Percentiles rank a stretch among this genome's conserved stretches.
Evolutionary conservation across 2,797 vertebrate species (phyloP).

Genomic region (Poecilia wingei): DNA sequence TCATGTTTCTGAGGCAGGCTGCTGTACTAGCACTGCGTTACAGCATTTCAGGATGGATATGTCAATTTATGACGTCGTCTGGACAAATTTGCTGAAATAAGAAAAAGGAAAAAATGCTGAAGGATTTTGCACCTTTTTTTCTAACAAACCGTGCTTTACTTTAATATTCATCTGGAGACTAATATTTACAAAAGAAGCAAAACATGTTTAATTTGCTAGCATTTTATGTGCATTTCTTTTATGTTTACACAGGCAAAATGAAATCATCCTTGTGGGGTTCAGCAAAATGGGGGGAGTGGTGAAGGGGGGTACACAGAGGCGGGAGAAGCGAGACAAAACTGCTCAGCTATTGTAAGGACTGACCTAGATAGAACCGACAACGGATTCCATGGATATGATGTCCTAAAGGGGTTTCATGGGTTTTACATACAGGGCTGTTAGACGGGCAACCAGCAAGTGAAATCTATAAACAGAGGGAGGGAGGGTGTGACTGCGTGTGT

Average conservation of each 20-base stretch:
- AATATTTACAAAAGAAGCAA: conserved; percentile 53
- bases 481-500: conserved; percentile 38
- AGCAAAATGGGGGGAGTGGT: conserved; percentile 48
- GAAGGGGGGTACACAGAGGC: conserved; percentile 35
- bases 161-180: conserved; percentile 63
- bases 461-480: conserved; percentile 66
- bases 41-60: conserved; percentile 19
- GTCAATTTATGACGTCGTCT: conserved; percentile 30
- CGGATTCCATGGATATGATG: conserved; percentile 79
- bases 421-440: conserved; percentile 79
- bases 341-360: conserved; percentile 81
- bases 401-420: conserved; percentile 81
- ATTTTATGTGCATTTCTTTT: conserved; percentile 54
- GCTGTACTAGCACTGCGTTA: neutral
- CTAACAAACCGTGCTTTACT: conserved; percentile 40
- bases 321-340: conserved; percentile 55
- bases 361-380: conserved; percentile 85
- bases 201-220: conserved; percentile 57
- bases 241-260: conserved; percentile 68
- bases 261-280: conserved; percentile 71
- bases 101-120: conserved; percentile 26
- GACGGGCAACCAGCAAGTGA: conserved; percentile 74
- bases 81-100: conserved; percentile 48
- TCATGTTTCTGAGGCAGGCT: conserved; percentile 6
- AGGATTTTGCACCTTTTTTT: conserved; percentile 30